Base-by-base conservation (phyloP, 2,888 invertebrate species). In the Drosophila heteroneura region DNA sequence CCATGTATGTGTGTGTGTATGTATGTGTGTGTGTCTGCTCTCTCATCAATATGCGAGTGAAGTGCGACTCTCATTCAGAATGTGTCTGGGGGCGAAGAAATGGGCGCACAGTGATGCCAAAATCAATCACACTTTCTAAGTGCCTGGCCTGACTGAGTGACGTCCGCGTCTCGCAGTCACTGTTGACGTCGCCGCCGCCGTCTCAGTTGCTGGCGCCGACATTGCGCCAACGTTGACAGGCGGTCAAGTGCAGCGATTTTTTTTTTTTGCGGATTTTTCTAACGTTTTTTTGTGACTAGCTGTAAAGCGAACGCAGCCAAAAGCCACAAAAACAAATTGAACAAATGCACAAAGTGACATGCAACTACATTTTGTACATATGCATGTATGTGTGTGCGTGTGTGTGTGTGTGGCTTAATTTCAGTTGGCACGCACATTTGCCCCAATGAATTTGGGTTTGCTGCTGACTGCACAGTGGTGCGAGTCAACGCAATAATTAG, bases 121-220 rank as follows among this genome's bases (percentile, higher is more conserved):
- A 91, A 91, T 92, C 90, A 91, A 92, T 91, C 90, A 89, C 88
- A 91, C 91, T 92, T 92, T 92, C 92, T 90, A 90, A 86, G 89
- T 83, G 57, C 57, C 57, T 39, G 47, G 82, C 69, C 70, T 69
- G 39, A 35, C 56, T 47, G 57, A 57, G 28, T 54, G 59, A 54
- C 79, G 59, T 59, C 70, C 44, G 65, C 58, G 51, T 71, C 65
- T 67, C 67, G 68, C 68, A 32, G 82, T 70, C 66, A 63, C 54
- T 19, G 74, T 60, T 63, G 62, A 33, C 28, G 59, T 44, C 37
- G 35, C 39, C n/a, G 47, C 26, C 32, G 33, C 33, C 5, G 56
- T 58, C 37, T 52, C 51, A 16, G 68, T 52, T 30, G 59, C 52
- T 37, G 62, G 52, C 67, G 60, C 49, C 57, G 56, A 41, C 49